Evolutionary conservation across 2,113 vertebrate genomes (phyloP).

Genomic region (Brachionichthys hirsutus): DNA sequence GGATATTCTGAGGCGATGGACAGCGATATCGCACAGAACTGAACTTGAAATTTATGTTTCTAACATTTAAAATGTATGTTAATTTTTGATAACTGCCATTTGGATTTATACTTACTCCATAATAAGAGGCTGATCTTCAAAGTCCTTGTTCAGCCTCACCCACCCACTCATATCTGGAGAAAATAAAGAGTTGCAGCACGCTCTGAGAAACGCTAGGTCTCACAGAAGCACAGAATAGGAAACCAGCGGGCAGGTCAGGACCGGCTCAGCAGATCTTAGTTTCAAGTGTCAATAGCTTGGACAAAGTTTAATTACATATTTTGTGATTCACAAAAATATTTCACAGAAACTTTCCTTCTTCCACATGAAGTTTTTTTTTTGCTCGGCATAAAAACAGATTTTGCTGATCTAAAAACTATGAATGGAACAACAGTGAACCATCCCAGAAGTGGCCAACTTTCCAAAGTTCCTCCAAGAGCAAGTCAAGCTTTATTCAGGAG

Average conservation of each 20-base stretch:
- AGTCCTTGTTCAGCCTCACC: constrained; percentile 82
- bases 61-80: background rate
- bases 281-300: background rate
- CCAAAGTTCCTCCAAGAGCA: no score
- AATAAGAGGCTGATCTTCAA: constrained; percentile 90
- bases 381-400: no score
- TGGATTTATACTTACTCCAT: constrained; percentile 90
- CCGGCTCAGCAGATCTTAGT: background rate
- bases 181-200: constrained; percentile 7
- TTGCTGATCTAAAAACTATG: no score
- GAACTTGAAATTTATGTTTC: background rate
- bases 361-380: background rate
- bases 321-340: background rate
- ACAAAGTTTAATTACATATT: background rate
- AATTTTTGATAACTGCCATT: background rate
- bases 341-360: no score
- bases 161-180: constrained; percentile 78
- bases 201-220: background rate
- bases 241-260: background rate
- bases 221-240: background rate
- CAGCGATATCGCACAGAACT: background rate
- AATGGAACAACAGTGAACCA: no score
- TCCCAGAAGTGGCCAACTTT: no score
- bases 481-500: no score
- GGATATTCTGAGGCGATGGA: background rate